These are phyloP conservation scores for Cryptotis parvus DNA, from an alignment of 2,113 vertebrate species.

Conservation along the genomic window DNA sequence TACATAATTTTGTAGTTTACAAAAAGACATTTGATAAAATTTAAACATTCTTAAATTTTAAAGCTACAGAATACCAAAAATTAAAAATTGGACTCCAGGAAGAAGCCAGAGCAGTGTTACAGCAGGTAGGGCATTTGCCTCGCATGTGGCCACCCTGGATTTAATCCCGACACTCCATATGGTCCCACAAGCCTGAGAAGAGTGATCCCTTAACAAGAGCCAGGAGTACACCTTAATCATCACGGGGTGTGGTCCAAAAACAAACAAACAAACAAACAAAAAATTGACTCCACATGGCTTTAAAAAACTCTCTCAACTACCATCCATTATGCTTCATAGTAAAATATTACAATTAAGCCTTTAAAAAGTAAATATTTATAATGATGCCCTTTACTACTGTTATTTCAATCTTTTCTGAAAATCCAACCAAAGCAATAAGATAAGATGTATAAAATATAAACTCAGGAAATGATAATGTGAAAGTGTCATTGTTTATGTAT, in stretches of 20 bases:
- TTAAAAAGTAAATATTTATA: slow-evolving; percentile 7
- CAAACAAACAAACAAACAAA: slow-evolving; percentile 38
- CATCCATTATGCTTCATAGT: background rate
- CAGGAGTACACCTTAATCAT: too few species aligned
- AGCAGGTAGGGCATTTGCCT: too few species aligned
- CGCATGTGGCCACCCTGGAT: too few species aligned
- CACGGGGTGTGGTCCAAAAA: too few species aligned
- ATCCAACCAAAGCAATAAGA: slow-evolving; percentile 60
- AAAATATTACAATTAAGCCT: background rate
- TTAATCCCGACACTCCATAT: too few species aligned
- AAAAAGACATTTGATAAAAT: background rate
- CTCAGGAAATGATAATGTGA: background rate
- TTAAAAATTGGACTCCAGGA: background rate
- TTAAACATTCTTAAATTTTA: background rate
- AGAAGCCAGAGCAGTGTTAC: too few species aligned
- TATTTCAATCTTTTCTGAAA: background rate
- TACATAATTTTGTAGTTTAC: background rate
- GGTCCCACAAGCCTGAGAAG: too few species aligned
- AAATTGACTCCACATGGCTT: background rate
- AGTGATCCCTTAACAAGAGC: too few species aligned
- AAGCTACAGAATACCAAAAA: slow-evolving; percentile 8
- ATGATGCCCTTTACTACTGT: background rate
- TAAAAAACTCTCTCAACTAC: background rate
- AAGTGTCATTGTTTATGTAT: background rate
- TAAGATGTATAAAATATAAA: slow-evolving; percentile 4